These are phyloP conservation scores for Dromococcyx pavoninus DNA, from an alignment of 2,797 vertebrate species.

Conservation along the genomic window DNA sequence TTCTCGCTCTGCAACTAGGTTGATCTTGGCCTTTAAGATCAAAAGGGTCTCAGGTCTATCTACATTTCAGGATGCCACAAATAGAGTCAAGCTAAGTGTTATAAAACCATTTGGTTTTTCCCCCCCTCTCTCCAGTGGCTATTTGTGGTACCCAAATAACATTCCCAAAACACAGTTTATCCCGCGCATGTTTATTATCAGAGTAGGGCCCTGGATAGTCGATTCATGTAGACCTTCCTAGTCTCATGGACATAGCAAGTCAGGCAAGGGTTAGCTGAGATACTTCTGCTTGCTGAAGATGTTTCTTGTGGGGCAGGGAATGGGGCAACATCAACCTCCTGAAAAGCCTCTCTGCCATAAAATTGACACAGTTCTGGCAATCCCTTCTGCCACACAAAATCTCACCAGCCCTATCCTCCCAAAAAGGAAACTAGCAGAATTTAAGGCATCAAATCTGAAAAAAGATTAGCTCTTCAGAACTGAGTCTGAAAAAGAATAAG, in stretches of 20 bases:
- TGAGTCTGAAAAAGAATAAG: not conserved
- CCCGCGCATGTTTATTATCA: not conserved
- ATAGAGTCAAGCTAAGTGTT: not conserved
- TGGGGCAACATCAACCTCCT: not conserved
- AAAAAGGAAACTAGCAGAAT: not conserved
- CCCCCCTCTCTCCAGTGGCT: not conserved
- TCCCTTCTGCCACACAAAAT: not conserved
- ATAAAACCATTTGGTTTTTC: not conserved
- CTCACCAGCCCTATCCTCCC: not conserved
- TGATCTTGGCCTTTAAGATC: not conserved
- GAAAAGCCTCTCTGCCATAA: not conserved
- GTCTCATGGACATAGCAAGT: not conserved
- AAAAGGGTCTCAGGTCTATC: not conserved
- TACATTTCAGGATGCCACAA: not conserved
- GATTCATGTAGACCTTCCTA: not conserved
- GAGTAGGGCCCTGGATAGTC: not conserved
- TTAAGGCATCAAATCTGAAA: not conserved
- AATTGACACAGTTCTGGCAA: not conserved
- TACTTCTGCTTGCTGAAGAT: not conserved
- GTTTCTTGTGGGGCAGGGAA: not conserved
- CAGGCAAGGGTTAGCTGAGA: not conserved
- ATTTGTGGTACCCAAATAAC: not conserved
- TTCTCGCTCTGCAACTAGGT: not conserved
- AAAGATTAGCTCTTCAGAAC: not conserved
- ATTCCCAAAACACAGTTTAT: not conserved